These are phyloP conservation scores for Ctenochaetus hawaiiensis DNA, from an alignment of 2,797 vertebrate genomes.

Conservation along the genomic window DNA sequence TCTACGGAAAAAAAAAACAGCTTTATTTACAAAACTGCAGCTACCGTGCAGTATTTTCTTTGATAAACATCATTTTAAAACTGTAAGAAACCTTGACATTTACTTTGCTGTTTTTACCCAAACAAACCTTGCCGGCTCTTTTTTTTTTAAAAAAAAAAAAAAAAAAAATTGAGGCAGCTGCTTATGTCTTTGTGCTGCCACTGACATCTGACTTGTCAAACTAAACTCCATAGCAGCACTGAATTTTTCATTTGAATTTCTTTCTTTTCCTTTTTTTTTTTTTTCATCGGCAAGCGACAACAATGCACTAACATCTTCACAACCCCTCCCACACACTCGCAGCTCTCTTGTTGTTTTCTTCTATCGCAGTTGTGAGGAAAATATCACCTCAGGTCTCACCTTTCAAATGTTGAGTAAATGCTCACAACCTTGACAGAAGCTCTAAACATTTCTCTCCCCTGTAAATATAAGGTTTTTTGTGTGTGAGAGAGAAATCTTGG, in stretches of 20 bases:
- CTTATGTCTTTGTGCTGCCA: constrained; percentile 6
- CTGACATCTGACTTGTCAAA: constrained; percentile 73
- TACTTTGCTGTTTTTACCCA: constrained; percentile 43
- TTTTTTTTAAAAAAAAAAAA: constrained; percentile 48
- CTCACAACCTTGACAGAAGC: constrained; percentile 63
- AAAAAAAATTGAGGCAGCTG: not conserved
- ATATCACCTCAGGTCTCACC: constrained; percentile 78
- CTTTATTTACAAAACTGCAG: constrained; percentile 8
- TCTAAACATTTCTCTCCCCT: constrained; percentile 66
- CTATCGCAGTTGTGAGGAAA: constrained; percentile 59
- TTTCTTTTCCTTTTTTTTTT: not conserved
- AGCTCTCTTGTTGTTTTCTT: constrained; percentile 48
- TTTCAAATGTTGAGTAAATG: constrained; percentile 70
- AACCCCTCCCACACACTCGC: constrained; percentile 43
- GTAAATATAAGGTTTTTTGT: constrained; percentile 77
- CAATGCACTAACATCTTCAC: constrained; percentile 52
- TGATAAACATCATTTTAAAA: constrained; percentile 39
- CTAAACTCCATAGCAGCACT: constrained; percentile 37
- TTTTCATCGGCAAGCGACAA: constrained; percentile 58
- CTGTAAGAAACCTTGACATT: constrained; percentile 54
- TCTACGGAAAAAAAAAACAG: not conserved
- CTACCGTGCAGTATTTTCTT: not conserved
- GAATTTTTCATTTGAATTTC: constrained; percentile 23
- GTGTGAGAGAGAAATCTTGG: constrained; percentile 59
- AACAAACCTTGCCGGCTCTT: not conserved